Conservation (phyloP, 2,888 invertebrate genomes). For the Pyrrhia umbra region DNA sequence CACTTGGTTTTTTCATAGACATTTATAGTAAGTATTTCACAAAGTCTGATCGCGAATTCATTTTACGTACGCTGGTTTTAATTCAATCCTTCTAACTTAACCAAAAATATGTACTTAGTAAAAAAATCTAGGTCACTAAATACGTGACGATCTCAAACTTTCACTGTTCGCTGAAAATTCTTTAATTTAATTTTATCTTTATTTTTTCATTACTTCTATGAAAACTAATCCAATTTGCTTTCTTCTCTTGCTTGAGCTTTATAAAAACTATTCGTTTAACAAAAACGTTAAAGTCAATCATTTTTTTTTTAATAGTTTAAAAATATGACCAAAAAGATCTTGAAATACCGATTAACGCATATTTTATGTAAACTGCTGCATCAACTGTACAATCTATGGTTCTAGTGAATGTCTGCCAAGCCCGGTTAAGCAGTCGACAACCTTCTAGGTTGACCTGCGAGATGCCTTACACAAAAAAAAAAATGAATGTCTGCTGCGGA, state of each 20-base stretch:
- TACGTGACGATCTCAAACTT: conserved; percentile 51
- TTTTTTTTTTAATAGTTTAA: not conserved
- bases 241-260: not conserved
- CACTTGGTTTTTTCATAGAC: no score
- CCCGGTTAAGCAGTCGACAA: no score
- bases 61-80: not conserved
- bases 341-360: no score
- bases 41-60: no score
- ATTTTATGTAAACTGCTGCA: no score
- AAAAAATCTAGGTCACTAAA: conserved; percentile 29
- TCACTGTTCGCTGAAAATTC: conserved; percentile 36
- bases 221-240: conserved; percentile 1
- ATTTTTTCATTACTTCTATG: conserved; percentile 12
- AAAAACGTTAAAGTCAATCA: not conserved
- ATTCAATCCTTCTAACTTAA: not conserved
- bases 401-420: no score
- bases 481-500: no score
- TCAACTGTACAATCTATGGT: no score
- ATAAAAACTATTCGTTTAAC: not conserved
- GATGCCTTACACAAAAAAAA: no score
- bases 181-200: conserved; percentile 38
- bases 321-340: not conserved
- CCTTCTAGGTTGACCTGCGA: no score
- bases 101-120: not conserved
- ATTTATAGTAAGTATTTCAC: no score